Conservation (phyloP, 2,888 invertebrate genomes). For the Archips xylosteana region DNA sequence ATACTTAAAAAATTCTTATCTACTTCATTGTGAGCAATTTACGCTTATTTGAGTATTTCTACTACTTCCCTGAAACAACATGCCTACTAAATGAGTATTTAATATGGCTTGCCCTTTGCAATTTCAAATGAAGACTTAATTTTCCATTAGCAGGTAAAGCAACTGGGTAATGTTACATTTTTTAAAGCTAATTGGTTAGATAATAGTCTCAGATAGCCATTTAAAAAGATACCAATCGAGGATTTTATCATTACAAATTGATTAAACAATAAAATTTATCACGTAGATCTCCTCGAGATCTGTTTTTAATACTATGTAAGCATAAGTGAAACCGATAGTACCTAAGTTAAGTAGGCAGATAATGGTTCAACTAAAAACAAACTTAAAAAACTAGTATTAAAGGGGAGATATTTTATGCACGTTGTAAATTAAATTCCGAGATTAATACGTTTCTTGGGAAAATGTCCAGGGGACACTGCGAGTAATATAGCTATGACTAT, state of each 20-base stretch:
- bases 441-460: not conserved
- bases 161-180: not conserved
- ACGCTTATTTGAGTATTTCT: not conserved
- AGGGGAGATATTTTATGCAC: not conserved
- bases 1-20: not conserved
- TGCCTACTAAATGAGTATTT: not conserved
- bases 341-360: too few relatives aligned
- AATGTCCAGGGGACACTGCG: not conserved
- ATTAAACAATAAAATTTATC: not conserved
- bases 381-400: not conserved
- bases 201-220: not conserved
- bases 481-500: not conserved
- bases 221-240: not conserved
- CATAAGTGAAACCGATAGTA: too few relatives aligned
- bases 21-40: not conserved
- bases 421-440: constrained; percentile 4
- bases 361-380: not conserved
- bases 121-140: constrained; percentile 20
- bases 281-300: not conserved
- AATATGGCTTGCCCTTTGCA: constrained; percentile 4
- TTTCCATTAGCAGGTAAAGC: not conserved
- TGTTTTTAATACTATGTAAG: not conserved
- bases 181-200: not conserved
- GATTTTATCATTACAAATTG: not conserved
- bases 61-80: constrained; percentile 1